phyloP scores from a whole-genome alignment of 2,888 invertebrate species.

The Scaptodrosophila latifasciaeformis region DNA sequence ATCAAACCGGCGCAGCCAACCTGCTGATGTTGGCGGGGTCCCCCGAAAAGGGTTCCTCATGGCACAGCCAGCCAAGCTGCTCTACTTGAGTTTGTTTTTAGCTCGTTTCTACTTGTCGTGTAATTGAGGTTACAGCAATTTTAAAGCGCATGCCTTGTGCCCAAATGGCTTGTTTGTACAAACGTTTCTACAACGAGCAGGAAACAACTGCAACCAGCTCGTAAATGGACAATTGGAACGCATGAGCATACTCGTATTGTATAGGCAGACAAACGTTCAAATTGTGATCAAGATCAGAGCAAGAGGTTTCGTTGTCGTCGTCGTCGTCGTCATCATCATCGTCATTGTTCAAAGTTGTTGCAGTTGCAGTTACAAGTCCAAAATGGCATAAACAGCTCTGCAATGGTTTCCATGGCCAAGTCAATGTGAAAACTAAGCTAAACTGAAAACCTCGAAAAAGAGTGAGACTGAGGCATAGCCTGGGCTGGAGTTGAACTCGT shows the following conservation, averaged over 20 bases:
- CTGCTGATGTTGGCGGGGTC: background rate
- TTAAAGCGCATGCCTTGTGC: conserved; percentile 43
- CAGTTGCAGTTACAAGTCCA: conserved; percentile 41
- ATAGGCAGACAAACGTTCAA: conserved; percentile 62
- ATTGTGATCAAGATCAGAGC: conserved; percentile 67
- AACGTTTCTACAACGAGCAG: conserved; percentile 24
- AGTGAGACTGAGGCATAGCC: conserved; percentile 21
- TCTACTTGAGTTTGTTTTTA: background rate
- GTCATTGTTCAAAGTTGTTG: conserved; percentile 23
- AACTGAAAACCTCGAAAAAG: no score
- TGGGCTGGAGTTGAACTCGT: conserved; percentile 48
- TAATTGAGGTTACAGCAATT: conserved; percentile 69
- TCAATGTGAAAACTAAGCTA: conserved; percentile 6
- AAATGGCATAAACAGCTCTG: conserved; percentile 53
- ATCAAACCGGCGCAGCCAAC: no score
- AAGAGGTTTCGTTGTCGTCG: background rate
- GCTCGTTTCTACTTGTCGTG: conserved; percentile 30
- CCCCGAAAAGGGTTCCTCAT: background rate
- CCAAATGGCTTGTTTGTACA: conserved; percentile 44
- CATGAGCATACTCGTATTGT: conserved; percentile 40
- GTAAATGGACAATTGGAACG: conserved; percentile 51
- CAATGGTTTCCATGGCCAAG: conserved; percentile 17
- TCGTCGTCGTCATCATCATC: conserved; percentile 6
- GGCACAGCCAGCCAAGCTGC: background rate
- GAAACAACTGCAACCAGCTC: conserved; percentile 24